Conservation (phyloP, 2,888 invertebrate species). For the Trissonchulus latispiculum region DNA sequence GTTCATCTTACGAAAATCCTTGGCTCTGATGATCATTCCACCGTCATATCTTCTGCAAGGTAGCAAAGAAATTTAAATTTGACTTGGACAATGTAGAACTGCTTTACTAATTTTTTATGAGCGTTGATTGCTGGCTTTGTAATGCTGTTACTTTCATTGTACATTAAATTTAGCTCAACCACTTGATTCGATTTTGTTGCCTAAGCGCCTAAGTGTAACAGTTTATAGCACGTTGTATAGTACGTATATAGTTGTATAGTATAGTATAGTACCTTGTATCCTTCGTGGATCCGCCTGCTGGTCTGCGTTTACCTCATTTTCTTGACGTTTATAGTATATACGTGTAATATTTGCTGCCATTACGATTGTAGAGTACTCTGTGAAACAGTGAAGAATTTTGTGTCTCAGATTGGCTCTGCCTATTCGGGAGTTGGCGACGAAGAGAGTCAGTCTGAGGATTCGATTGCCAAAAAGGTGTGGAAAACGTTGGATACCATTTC, state of each 20-base stretch:
- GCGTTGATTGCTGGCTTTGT: too few relatives aligned
- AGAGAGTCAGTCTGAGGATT: not conserved
- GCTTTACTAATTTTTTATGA: too few relatives aligned
- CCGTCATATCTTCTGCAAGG: constrained; percentile 63
- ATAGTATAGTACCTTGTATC: too few relatives aligned
- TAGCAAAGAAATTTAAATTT: constrained; percentile 41
- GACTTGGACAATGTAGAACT: too few relatives aligned
- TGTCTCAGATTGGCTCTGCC: constrained; percentile 50
- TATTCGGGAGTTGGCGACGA: constrained; percentile 32
- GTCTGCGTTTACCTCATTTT: constrained; percentile 16
- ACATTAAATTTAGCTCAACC: too few relatives aligned
- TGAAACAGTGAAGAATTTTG: constrained; percentile 67
- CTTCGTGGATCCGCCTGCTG: too few relatives aligned
- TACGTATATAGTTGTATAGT: too few relatives aligned
- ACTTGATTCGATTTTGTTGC: too few relatives aligned
- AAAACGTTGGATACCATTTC: too few relatives aligned
- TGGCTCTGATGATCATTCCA: constrained; percentile 64
- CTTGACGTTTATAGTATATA: constrained; percentile 9
- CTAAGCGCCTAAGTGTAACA: too few relatives aligned
- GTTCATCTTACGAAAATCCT: constrained; percentile 73
- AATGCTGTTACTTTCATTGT: too few relatives aligned
- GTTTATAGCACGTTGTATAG: too few relatives aligned
- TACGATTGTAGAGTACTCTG: constrained; percentile 53
- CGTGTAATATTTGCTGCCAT: constrained; percentile 4
- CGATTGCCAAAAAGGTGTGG: not conserved